These are phyloP conservation scores for Phaedon cochleariae DNA, from an alignment of 2,888 invertebrate species.

Conservation along the genomic window DNA sequence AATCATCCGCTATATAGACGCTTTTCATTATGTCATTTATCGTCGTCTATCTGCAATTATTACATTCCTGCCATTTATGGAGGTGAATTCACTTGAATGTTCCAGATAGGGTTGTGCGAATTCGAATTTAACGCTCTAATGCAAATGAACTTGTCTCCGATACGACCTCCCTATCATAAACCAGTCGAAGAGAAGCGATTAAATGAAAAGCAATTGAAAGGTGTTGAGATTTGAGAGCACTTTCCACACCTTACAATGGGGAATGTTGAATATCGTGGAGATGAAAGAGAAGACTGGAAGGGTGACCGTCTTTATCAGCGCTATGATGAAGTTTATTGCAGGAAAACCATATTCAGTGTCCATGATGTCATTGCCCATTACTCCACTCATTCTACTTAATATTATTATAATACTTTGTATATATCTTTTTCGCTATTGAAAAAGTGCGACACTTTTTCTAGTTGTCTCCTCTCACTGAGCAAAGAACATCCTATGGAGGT, in stretches of 20 bases:
- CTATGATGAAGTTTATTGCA: no score
- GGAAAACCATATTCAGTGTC: no score
- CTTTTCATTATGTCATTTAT: conserved; percentile 53
- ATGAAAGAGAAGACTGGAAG: not conserved
- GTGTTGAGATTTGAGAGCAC: not conserved
- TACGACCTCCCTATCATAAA: conserved; percentile 3
- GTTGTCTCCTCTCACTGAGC: no score
- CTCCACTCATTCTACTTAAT: no score
- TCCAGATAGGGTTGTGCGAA: not conserved
- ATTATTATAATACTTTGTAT: no score
- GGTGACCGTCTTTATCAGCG: not conserved
- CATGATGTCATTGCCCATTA: no score
- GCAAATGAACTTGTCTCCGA: conserved; percentile 15
- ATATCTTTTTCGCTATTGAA: no score
- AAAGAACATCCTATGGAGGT: no score
- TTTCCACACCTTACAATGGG: not conserved
- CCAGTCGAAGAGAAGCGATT: not conserved
- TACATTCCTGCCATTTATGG: conserved; percentile 53
- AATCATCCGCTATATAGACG: conserved; percentile 54
- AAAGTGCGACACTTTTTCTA: no score
- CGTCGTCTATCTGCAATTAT: conserved; percentile 54
- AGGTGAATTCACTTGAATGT: conserved; percentile 48
- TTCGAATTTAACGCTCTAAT: conserved; percentile 9
- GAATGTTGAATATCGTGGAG: not conserved
- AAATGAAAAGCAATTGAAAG: not conserved